Base-by-base conservation (phyloP, 1,140 invertebrate genomes). In the Acromyrmex charruanus region DNA sequence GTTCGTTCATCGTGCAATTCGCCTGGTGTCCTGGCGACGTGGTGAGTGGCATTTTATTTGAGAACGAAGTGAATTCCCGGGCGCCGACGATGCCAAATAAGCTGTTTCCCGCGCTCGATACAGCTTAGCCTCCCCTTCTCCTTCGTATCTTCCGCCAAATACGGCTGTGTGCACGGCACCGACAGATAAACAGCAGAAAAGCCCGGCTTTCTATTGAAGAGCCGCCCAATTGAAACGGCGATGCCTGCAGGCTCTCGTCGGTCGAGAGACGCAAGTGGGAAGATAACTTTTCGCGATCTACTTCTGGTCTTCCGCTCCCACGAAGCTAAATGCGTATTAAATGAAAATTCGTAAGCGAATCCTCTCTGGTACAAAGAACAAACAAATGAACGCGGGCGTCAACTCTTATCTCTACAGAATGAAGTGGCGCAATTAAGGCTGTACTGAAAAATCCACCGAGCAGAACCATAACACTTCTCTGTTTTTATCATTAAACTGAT, bases 151-250 rank as follows among this genome's bases (percentile, higher is more conserved):
- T 77, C 55, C 77, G 31, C 69, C 63, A 44, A 75, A 87, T 71
- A 77, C 59, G 59, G 39, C 51, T 61, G 53, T 65, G 49, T 66
- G 85, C 80, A 80, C 88, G 59, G 69, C 58, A 66, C 61, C 6
- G 59, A 61, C 85, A 90, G 87, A 92, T 90, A 91, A 92, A 91
- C 63, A 72, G 84, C 58, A 88, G 85, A 87, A 91, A 88, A 84
- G 86, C 85, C 58, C 85, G 79, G 87, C 65, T 63, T 82, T 75
- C 75, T 74, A 84, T 90, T 87, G 55, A 87, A 71, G 74, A 74
- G 39, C 86, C 65, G 39, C 25, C 65, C 87, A 86, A 80, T 69
- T 87, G 77, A 89, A 90, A 80, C 59, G 88, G 88, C 87, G 68
- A 18, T 55, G 39, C n/a, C 69, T 61, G 9, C 58, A 53, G n/a